These are phyloP conservation scores for Drosophila bifasciata DNA, from an alignment of 1,140 invertebrate genomes.

Conservation along the genomic window DNA sequence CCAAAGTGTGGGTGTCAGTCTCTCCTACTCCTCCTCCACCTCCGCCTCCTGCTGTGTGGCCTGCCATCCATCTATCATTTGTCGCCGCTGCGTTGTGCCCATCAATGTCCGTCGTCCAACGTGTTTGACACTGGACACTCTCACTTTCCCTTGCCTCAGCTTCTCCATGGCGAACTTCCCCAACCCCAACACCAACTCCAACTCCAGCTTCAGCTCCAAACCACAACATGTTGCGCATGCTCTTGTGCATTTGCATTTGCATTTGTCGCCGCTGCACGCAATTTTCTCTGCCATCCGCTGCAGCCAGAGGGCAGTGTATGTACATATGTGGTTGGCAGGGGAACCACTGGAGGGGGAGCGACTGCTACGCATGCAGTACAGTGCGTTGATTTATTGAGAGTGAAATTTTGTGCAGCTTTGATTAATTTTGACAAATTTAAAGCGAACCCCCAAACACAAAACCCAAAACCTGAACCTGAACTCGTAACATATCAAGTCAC, in stretches of 20 bases:
- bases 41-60: not conserved
- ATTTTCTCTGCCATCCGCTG: slow-evolving; percentile 57
- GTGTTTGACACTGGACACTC: slow-evolving; percentile 55
- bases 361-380: slow-evolving; percentile 11
- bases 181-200: no score
- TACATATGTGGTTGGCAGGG: no score
- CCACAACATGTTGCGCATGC: slow-evolving; percentile 44
- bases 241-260: slow-evolving; percentile 56
- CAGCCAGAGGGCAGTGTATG: slow-evolving; percentile 66
- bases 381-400: slow-evolving; percentile 72
- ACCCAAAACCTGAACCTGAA: slow-evolving; percentile 23
- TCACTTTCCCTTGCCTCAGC: slow-evolving; percentile 55
- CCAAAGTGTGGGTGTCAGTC: no score
- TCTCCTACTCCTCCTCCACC: no score
- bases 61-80: slow-evolving; percentile 15
- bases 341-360: no score
- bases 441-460: slow-evolving; percentile 10
- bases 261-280: slow-evolving; percentile 59
- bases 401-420: slow-evolving; percentile 70
- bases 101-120: slow-evolving; percentile 55
- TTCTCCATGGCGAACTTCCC: slow-evolving; percentile 3
- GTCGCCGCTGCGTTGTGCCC: slow-evolving; percentile 11
- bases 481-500: slow-evolving; percentile 30
- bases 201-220: not conserved
- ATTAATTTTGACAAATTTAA: slow-evolving; percentile 80